Evolutionary conservation across 2,113 vertebrate genomes (phyloP).

Genomic region (Microcebus griseorufus): DNA sequence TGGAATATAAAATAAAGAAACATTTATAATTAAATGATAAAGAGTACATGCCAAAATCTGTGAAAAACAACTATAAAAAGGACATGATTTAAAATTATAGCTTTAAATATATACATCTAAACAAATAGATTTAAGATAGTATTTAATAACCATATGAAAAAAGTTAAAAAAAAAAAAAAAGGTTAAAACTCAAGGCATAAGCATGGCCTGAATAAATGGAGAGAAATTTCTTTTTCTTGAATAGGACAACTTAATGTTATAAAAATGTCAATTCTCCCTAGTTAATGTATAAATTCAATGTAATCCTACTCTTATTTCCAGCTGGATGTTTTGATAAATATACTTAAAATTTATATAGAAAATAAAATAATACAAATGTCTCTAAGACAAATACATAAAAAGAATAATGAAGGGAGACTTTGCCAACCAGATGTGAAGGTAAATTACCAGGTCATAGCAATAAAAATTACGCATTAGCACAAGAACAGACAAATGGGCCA

Average conservation of each 20-base stretch:
- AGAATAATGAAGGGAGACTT: not conserved
- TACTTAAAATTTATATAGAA: not conserved
- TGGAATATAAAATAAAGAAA: not conserved
- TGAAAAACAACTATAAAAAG: not conserved
- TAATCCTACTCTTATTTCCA: not conserved
- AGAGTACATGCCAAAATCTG: not conserved
- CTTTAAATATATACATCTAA: not conserved
- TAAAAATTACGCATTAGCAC: not conserved
- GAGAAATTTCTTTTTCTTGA: not conserved
- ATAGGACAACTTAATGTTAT: not conserved
- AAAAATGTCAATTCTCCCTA: not conserved
- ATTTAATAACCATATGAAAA: conserved; percentile 18
- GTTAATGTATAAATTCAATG: not conserved
- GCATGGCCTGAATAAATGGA: not conserved
- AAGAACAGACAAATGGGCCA: conserved; percentile 11
- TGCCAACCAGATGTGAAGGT: not conserved
- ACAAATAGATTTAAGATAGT: not conserved
- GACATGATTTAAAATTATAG: not conserved
- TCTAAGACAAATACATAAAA: not conserved
- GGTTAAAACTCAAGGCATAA: not conserved
- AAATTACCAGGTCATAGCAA: not conserved
- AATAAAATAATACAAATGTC: not conserved
- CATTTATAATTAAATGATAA: not conserved
- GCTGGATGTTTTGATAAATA: not conserved
- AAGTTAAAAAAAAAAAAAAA: not conserved